phyloP scores from a whole-genome alignment of 2,113 vertebrate species.

The Indicator maculatus region DNA sequence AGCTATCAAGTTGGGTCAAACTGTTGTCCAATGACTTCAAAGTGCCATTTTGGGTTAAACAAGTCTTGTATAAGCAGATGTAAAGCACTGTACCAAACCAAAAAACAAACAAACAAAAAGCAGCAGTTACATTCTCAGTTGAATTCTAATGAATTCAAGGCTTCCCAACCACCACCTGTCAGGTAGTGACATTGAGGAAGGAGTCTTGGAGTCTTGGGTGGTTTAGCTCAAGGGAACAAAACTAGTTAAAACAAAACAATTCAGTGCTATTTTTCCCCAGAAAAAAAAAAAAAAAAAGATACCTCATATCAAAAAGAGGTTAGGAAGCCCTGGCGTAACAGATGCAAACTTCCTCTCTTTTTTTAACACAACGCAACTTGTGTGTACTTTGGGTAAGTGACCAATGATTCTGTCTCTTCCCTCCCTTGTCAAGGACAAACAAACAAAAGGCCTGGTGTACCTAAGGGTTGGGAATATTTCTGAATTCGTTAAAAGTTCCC shows the following conservation, averaged over 20 bases:
- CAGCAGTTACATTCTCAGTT: constrained; percentile 63
- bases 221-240: constrained; percentile 47
- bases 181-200: not conserved
- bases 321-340: constrained; percentile 69
- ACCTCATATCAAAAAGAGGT: not conserved
- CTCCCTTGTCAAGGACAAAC: not conserved
- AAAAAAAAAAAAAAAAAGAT: not conserved
- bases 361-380: constrained; percentile 18
- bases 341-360: constrained; percentile 34
- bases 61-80: constrained; percentile 66
- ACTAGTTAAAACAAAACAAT: constrained; percentile 23
- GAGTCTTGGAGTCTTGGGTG: not conserved
- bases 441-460: constrained; percentile 7
- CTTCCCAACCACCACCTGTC: constrained; percentile 68
- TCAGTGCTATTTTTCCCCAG: not conserved
- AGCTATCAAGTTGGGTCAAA: constrained; percentile 66
- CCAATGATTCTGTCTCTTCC: constrained; percentile 13
- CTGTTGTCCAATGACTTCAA: constrained; percentile 54
- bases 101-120: not conserved
- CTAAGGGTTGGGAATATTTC: constrained; percentile 11
- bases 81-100: constrained; percentile 63
- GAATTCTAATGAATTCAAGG: constrained; percentile 70
- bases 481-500: constrained; percentile 38
- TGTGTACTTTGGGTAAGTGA: constrained; percentile 19
- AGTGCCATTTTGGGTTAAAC: constrained; percentile 68